Evolutionary conservation across 2,113 vertebrate genomes (phyloP), one percentile per base, ranked within the genome.

Genomic region (Engystomops pustulosus): DNA sequence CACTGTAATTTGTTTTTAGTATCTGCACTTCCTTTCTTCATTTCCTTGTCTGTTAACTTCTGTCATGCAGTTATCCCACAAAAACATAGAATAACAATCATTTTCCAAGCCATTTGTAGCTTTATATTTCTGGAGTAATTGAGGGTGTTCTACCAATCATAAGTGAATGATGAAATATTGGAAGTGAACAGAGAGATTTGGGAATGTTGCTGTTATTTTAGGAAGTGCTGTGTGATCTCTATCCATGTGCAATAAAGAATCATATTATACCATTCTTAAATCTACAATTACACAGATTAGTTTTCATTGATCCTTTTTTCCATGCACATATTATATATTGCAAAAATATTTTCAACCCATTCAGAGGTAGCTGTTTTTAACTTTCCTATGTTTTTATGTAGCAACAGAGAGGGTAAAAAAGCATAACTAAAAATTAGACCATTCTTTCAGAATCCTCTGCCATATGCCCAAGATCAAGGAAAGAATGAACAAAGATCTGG

Each of bases 1-100:
- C 74, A 58, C 18, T 87, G 62, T 87, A 89, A 89, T 90, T 86
- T 89, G 58, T 86, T 85, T 88, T 81, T 44, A 72, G 67, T 49
- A 60, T 82, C 68, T 77, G 78, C 81, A 85, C 85, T 88, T 90
- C 20, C 10, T 69, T 68, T 87, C 55, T 85, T 49, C n/a, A 58
- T 4, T 85, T 87, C 85, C 86, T 77, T 88, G 60, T 51, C 34
- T 83, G 27, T 83, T 86, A 58, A 44, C 86, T 18, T 69, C 45
- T 87, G 69, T 86, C 60, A 0, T 82, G 44, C n/a, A 85, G 0
- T 60, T 70, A 79, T 69, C 49, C 74, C 83, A 79, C 74, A 58
- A 70, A 68, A 78, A 70, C 71, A 78, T 47, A 65, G 65, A 79
- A 47, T 32, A 79, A 53, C 82, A 77, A 77, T 77, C 72, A 78